Base-by-base conservation (phyloP, 2,113 vertebrate species). In the Cephalopterus ornatus region DNA sequence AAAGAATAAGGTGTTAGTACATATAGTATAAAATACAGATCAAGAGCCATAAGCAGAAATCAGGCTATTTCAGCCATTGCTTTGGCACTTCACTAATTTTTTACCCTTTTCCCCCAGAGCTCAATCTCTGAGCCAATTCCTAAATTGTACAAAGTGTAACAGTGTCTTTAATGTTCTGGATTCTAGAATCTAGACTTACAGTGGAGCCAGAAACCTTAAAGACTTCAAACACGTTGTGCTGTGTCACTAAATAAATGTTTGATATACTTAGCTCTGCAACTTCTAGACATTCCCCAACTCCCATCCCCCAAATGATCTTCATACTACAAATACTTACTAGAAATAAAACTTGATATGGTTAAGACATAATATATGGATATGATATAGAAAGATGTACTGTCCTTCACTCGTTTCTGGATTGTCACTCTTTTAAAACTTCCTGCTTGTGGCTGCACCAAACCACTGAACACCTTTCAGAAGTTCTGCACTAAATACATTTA, bases 271-370 rank as follows among this genome's bases (percentile, higher is more conserved):
- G 4, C 20, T 74, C 12, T 71, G 7, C 26, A 66, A 16, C 3
- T 66, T 70, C 47, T 0, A 85, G 23, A 62, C 2, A 11, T 4
- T 24, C 8, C 3, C 3, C n/a, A n/a, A n/a, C 12, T 16, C 4
- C 21, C 20, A 18, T 24, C 47, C 21, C 14, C 1, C 3, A 13
- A 26, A 10, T 35, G 35, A 44, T 74, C 50, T 37, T 82, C 71
- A 56, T 59, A 35, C n/a, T 37, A 59, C 17, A 55, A 44, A 74
- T 8, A 20, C 5, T 77, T 47, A 10, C 19, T 81, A 22, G 41
- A 81, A 32, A 42, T 46, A 85, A 81, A 87, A 30, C 35, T 70
- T 61, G 7, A 9, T 59, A n/a, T n/a, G 14, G 5, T 16, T 77
- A 65, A 66, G 50, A 49, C 6, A 23, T 56, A 77, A 56, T 11